Evolutionary conservation across 2,113 vertebrate species (phyloP), one percentile per base, ranked within the genome.

Genomic region (Xenopus laevis): DNA sequence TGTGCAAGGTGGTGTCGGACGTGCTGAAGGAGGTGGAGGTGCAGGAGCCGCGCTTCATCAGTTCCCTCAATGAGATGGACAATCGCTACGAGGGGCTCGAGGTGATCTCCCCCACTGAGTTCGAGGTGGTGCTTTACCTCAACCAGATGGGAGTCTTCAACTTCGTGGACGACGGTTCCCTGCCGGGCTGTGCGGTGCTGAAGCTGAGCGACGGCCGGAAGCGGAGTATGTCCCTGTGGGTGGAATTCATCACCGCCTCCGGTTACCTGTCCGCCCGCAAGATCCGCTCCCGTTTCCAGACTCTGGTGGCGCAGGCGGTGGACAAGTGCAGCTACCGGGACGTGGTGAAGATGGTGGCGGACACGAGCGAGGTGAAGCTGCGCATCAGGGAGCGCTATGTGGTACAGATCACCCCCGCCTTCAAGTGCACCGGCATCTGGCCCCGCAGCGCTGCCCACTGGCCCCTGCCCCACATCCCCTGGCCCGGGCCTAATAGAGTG

Each of bases 81-180:
- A n/a, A n/a, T n/a, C n/a, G n/a, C n/a, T 99, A 95, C 81, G 97
- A 99, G 86, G 97, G 97, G 55, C 84, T 99, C 78, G 97, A 98
- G 89, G 97, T 98, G 80, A 92, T 97, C 74, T 96, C 97, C 0
- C 96, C 97, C 79, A 98, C 93, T 23, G 97, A 99, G 86, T 99
- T 99, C 53, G 97, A 99, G 81, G 96, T 99, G 79, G 96, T 99
- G 67, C 95, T 99, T 65, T 99, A 99, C 79, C 92, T 99, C 11
- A 99, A 99, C 83, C 97, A 98, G 86, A 98, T 98, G 97, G 97
- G 96, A 53, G 97, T 99, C 55, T 99, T 99, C 87, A 99, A 98
- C 93, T 98, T 99, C 72, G 97, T 98, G 84, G 97, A 99, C 70
- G 97, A 99, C 90, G 97, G 96, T 55, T 98, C 96, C 9, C 89